These are phyloP conservation scores for Anthophora plumipes DNA, from an alignment of 2,888 invertebrate species.

Conservation along the genomic window DNA sequence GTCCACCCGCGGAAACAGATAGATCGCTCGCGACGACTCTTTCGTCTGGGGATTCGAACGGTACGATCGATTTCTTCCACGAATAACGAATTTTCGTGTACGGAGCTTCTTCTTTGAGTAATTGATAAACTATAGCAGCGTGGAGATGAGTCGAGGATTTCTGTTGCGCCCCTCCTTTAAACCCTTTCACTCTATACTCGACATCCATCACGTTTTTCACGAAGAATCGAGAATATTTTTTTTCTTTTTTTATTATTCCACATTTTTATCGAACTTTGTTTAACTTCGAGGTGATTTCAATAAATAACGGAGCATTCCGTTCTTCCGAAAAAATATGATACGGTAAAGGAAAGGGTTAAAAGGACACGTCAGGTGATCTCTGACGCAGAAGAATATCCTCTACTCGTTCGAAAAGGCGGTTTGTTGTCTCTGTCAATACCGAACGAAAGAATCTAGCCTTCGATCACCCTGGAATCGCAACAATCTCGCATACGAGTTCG, in stretches of 20 bases:
- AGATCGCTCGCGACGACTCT: neutral
- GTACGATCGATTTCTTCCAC: neutral
- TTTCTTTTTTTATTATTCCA: no score
- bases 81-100: neutral
- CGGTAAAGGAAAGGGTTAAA: neutral
- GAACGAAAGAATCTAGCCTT: constrained; percentile 76
- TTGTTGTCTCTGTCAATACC: constrained; percentile 57
- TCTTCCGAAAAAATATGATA: no score
- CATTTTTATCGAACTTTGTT: neutral
- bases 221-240: neutral
- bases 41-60: neutral
- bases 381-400: constrained; percentile 1
- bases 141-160: constrained; percentile 8
- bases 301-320: no score
- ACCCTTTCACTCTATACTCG: no score
- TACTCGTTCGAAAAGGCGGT: neutral
- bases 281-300: no score
- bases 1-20: neutral
- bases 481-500: constrained; percentile 75
- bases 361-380: neutral
- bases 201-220: no score
- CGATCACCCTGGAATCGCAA: constrained; percentile 76
- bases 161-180: neutral
- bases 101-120: neutral
- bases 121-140: constrained; percentile 6